Evolutionary conservation across 2,113 vertebrate genomes (phyloP), one percentile per base, ranked within the genome.

Genomic region (Shinisaurus crocodilurus): DNA sequence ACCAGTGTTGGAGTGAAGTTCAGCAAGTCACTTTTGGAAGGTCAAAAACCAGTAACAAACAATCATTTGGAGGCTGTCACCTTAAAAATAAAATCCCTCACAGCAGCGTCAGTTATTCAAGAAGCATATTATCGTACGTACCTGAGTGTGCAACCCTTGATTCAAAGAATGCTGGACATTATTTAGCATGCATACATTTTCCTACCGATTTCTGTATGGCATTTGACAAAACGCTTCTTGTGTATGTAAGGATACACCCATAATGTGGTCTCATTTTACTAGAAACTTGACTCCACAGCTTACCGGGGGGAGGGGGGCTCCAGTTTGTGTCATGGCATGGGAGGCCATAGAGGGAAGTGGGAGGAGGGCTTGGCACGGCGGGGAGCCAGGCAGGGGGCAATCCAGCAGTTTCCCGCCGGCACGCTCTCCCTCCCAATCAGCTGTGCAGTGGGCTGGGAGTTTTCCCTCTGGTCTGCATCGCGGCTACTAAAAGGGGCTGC

Each of bases 171-270:
- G 0, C 0, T 92, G 89, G 92, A 54, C 65, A 90, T 90, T 90
- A 65, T 92, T 93, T 92, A 45, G 85, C 34, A 15, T 93, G 40
- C 50, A 72, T 90, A 79, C 32, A 1, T 91, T 92, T 93, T 93
- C 2, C 6, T 87, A 5, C 45, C 81, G 43, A 87, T 88, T 92
- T 92, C 70, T 90, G 25, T 13, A 88, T 83, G 4, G 37, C 1
- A 82, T 74, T 91, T 91, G 32, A 88, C n/a, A 54, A 82, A 86
- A 27, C 25, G 40, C 5, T 72, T 87, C 32, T 40, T 0, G 74
- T 76, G 6, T 16, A 82, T 76, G 63, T 79, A 43, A 72, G 86
- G 83, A 80, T 94, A 6, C 90, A 40, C 15, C 40, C 87, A 50
- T 88, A 84, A n/a, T 89, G 92, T 84, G 65, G 27, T 89, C 81